Evolutionary conservation across 2,888 invertebrate species (phyloP), one percentile per base, ranked within the genome.

Genomic region (Adelognathus sp.): DNA sequence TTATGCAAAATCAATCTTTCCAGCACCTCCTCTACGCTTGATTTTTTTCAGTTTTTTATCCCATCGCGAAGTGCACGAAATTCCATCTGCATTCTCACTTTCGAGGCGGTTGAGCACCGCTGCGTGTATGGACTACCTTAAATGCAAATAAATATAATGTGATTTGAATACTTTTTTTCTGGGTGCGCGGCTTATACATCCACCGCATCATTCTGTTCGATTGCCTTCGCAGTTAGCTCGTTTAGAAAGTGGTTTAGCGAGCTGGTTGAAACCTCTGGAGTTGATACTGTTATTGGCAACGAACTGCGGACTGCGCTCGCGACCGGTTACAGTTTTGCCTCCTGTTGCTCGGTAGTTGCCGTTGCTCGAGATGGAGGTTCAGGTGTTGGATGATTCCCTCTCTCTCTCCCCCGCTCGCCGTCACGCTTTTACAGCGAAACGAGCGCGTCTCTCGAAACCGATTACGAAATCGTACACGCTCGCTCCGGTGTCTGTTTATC

Each of bases 401-500:
- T n/a, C 39, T 2, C 4, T 41, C 5, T 24, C 11, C n/a, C 24
- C 50, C 50, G 3, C 50, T 24, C 50, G 36, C 1, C 52, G 41
- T 29, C 54, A 29, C 66, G 52, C 54, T 77, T 77, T 67, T 67
- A 46, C 52, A 56, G 60, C 52, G 50, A 63, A 14, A 16, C 27
- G 33, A 14, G 14, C 27, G 33, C 24, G 7, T 29, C 41, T 63
- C 64, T 79, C 66, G 67, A 24, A 63, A n/a, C 52, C 54, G 66
- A 76, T 79, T 75, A 79, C 72, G 72, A 79, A 76, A 79, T 72
- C 67, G 69, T 58, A 77, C 39, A 46, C 52, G 46, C 63, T 9
- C 24, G 21, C 72, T 67, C 56, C 27, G 58, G 39, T 36, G n/a
- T n/a, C n/a, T n/a, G n/a, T n/a, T n/a, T n/a, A n/a, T n/a, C 61